phyloP scores from a whole-genome alignment of 2,888 invertebrate genomes.

The Vandiemenella viatica region DNA sequence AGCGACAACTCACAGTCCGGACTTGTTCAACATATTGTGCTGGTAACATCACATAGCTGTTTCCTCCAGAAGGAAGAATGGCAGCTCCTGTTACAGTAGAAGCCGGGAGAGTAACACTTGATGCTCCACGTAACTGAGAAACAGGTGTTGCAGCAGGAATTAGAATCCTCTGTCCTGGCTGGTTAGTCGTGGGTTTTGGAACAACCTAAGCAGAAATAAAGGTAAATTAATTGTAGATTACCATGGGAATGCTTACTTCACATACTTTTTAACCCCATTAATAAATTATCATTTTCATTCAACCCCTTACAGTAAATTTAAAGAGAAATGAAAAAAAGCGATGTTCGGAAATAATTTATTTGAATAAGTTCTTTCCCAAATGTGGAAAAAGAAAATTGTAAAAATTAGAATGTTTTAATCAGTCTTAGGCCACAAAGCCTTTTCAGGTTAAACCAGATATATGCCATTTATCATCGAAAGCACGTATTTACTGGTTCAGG shows the following conservation, averaged over 20 bases:
- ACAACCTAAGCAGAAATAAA: conserved; percentile 26
- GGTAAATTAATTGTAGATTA: too few relatives aligned
- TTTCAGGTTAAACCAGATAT: too few relatives aligned
- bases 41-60: conserved; percentile 41
- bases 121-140: conserved; percentile 20
- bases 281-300: neutral
- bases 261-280: neutral
- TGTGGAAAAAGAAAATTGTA: too few relatives aligned
- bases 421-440: too few relatives aligned
- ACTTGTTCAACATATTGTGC: conserved; percentile 38
- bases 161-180: conserved; percentile 27
- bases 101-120: conserved; percentile 27
- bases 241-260: too few relatives aligned
- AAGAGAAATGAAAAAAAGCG: neutral
- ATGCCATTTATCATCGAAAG: too few relatives aligned
- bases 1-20: conserved; percentile 4
- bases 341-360: too few relatives aligned
- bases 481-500: too few relatives aligned
- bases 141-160: conserved; percentile 28
- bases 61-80: conserved; percentile 24
- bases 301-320: neutral
- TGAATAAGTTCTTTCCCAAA: too few relatives aligned
- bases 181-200: conserved; percentile 26
- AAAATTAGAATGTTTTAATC: too few relatives aligned
- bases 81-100: conserved; percentile 28